Conservation (phyloP, 2,888 invertebrate species). For the Rhingia rostrata region DNA sequence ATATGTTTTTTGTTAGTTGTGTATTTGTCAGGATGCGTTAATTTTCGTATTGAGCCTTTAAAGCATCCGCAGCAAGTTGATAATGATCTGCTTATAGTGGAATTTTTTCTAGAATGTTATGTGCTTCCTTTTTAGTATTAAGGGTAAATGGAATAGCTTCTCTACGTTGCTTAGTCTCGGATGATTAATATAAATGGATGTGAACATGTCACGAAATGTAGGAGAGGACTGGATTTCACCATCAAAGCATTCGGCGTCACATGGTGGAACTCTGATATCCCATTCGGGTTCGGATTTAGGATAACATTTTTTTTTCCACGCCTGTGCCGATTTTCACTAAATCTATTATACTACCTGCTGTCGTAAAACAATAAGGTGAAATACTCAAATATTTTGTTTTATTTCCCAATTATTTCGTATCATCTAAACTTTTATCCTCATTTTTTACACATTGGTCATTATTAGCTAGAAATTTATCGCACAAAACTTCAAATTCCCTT, state of each 20-base stretch:
- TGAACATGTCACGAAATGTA: constrained; percentile 9
- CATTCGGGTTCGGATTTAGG: constrained; percentile 6
- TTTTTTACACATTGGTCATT: not conserved
- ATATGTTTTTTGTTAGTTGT: not conserved
- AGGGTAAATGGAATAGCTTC: not conserved
- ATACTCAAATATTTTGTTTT: not conserved
- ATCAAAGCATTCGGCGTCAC: too few species aligned
- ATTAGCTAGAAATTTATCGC: not conserved
- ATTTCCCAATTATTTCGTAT: not conserved
- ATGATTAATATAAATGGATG: not conserved
- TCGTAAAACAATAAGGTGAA: not conserved
- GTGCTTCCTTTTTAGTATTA: not conserved
- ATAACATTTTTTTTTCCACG: not conserved
- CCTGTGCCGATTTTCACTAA: not conserved
- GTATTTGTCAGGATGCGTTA: not conserved
- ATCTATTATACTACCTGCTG: not conserved
- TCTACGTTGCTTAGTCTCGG: constrained; percentile 1
- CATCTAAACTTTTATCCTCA: constrained; percentile 7
- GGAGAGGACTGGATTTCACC: constrained; percentile 23
- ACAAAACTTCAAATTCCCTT: too few species aligned
- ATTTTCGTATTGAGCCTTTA: not conserved
- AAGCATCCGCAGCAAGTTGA: not conserved
- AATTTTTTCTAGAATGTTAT: not conserved
- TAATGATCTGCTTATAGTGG: not conserved
- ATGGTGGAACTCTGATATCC: constrained; percentile 17